A percentile compares a stretch with the other conserved stretches of the same genome.
Evolutionary conservation across 2,797 vertebrate genomes (phyloP).

Genomic region (Pantherophis vulpinus): DNA sequence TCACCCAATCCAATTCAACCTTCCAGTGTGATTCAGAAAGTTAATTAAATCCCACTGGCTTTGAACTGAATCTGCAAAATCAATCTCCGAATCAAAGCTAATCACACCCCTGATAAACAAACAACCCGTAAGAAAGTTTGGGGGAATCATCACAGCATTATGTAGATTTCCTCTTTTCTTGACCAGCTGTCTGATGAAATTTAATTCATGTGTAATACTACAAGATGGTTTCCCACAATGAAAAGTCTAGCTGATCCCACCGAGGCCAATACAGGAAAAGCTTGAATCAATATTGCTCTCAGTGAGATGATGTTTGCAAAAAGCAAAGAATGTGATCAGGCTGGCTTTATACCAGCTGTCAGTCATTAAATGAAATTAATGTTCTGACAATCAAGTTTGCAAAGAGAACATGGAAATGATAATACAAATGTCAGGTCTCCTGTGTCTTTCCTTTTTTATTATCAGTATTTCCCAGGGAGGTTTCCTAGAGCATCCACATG

Average conservation of each 20-base stretch:
- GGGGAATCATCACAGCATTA: neutral
- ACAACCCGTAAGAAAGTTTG: fast-evolving
- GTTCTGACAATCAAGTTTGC: neutral
- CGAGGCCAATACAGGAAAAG: conserved; percentile 18
- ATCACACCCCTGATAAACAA: neutral
- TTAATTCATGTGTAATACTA: conserved; percentile 20
- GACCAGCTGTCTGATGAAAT: conserved; percentile 1
- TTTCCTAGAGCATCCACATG: neutral
- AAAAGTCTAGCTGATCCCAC: conserved; percentile 20
- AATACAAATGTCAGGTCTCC: neutral
- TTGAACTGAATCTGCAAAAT: neutral
- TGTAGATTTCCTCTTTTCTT: neutral
- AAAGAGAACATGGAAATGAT: neutral
- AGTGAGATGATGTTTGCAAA: conserved; percentile 12
- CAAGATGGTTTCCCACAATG: conserved; percentile 37
- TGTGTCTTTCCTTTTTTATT: neutral
- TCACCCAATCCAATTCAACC: neutral
- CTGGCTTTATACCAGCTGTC: neutral
- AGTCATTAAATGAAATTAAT: conserved; percentile 17
- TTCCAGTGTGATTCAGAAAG: neutral
- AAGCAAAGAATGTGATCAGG: neutral
- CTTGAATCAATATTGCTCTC: conserved; percentile 31
- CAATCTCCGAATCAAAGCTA: neutral
- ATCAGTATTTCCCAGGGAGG: neutral
- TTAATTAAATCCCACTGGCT: neutral